Base-by-base conservation (phyloP, 2,888 invertebrate genomes). In the Agelastica alni region DNA sequence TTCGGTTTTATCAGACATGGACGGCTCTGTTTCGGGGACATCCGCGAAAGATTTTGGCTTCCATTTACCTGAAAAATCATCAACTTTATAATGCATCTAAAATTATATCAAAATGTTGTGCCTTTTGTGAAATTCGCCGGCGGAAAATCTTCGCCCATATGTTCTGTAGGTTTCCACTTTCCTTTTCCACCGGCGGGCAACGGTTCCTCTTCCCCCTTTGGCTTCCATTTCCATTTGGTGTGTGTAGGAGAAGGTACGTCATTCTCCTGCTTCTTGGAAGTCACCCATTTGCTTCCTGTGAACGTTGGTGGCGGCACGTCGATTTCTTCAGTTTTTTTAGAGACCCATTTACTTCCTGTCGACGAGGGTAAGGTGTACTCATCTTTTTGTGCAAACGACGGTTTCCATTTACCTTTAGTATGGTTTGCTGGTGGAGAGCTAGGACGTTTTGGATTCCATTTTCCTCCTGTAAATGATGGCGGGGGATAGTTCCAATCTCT, bases 151-250 rank as follows among this genome's bases (percentile, higher is more conserved):
- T 63, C 58, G 14, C 62, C 63, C 16, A 39, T 9, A 5, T 28
- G 47, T 7, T 37, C 28, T n/a, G 26, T 17, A 7, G 84, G 82
- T 67, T 82, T 83, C 86, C 86, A 86, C 71, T 86, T 85, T 0
- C 85, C 85, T 4, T 48, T 83, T 83, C 47, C 47, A 1, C 47
- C 47, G 14, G 26, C 37, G 3, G 22, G 1, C 18, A 34, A 41
- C 14, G 26, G 47, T 56, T 45, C n/a, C 51, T 54, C 44, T 54
- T 62, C 14, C 48, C 34, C 43, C 44, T 49, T 53, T 16, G 58
- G 59, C 48, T 61, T 83, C 86, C 86, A 86, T 70, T 86, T 85
- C 0, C 85, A 85, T 9, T 83, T 84, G 0, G 83, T 83, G 60
- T 83, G 82, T 30, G 80, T 74, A 66, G 62, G 59, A n/a, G 65